Evolutionary conservation across 2,113 vertebrate genomes (phyloP), one percentile per base, ranked within the genome.

Genomic region (Corvus moneduloides): DNA sequence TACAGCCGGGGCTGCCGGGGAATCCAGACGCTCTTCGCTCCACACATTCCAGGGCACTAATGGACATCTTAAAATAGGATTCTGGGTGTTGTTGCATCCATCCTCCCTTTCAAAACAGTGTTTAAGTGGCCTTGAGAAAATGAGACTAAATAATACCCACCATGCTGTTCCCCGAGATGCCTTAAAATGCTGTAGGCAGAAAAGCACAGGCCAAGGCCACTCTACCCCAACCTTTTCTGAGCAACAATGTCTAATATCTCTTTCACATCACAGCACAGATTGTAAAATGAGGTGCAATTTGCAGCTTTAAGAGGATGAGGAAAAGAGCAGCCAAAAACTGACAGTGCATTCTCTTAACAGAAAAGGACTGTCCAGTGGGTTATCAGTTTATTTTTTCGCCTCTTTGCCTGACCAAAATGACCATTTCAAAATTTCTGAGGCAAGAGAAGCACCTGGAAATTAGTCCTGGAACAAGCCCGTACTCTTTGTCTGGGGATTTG

Each of bases 41-140:
- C 69, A 66, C 17, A 33, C 61, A 74, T 96, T 87, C 90, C 87
- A 78, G 63, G 68, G 62, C 51, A 56, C 87, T 97, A 95, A 96
- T 84, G 81, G 92, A 93, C 66, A 79, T 39, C 92, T 90, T 87
- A 85, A 93, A 96, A 95, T 84, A 94, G 67, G 48, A 94, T 84
- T 83, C 87, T 78, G 51, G 61, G 37, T 93, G 69, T 77, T 20
- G 0, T 44, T 66, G 28, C 52, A 46, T 67, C 55, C 13, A 0
- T 44, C 59, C 16, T 44, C 9, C 15, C 33, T 67, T 92, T 91
- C 72, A 87, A 79, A 91, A 81, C 18, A 66, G 35, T 81, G 28
- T 85, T 92, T 96, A 96, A 97, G 64, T 78, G 55, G 71, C 61
- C 77, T 71, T 72, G 74, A 96, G 88, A 94, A 97, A 96, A 97